Base-by-base conservation (phyloP, 2,113 vertebrate species). In the Circaetus cinerascens region DNA sequence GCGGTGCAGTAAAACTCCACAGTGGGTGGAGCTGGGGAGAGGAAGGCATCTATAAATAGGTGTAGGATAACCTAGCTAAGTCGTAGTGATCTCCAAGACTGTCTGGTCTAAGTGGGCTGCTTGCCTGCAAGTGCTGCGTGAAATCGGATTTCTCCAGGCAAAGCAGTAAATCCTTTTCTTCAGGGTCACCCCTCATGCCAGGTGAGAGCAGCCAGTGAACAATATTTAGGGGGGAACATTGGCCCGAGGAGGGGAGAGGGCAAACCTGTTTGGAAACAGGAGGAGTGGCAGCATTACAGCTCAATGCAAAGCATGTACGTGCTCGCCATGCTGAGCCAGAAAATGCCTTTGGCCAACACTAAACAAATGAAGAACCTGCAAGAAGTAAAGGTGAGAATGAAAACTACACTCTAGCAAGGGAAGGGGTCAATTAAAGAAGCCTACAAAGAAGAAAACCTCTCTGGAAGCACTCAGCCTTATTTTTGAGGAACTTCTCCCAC, bases 11-110 rank as follows among this genome's bases (percentile, higher is more conserved):
- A 69, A 94, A 94, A 57, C 73, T 80, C 86, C 63, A 8, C 0
- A 0, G 46, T 36, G 91, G 90, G 86, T 62, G 93, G 94, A 90
- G 92, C 2, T 85, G 92, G 77, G 80, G 34, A 92, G 56, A 85
- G 86, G 75, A 90, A 82, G 48, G 34, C 22, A 86, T 46, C 97
- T 97, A 97, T 97, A 97, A 97, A 98, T 97, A 98, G 96, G 85
- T 15, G 41, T 79, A 95, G 96, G 96, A 97, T 97, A 97, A 97
- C 96, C 85, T 6, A 21, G 92, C 93, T 97, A 96, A 97, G 95
- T 91, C 81, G 8, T 6, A 82, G 94, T 14, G 85, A 95, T 96
- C 93, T 94, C 90, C 22, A 43, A 73, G 82, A 64, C 94, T 64
- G 77, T 67, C 95, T 92, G 89, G 93, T 71, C 74, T 85, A 55